Evolutionary conservation across 2,113 vertebrate species (phyloP).

Genomic region (Anhinga rufa): DNA sequence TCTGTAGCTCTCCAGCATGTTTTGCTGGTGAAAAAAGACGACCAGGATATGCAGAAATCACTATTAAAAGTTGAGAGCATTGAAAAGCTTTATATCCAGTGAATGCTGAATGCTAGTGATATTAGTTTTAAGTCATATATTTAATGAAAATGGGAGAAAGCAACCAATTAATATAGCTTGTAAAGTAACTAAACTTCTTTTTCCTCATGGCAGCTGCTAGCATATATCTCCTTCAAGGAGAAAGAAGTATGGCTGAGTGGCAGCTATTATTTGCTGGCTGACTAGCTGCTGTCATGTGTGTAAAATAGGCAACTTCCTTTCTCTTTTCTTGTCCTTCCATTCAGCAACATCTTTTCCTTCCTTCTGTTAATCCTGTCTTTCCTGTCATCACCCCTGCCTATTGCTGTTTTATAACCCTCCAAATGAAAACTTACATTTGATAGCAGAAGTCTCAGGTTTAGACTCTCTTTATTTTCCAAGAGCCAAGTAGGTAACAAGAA

Average conservation of each 20-base stretch:
- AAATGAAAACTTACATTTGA: neutral
- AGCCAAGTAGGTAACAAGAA: neutral
- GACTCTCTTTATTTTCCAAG: neutral
- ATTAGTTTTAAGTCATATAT: neutral
- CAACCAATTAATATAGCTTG: neutral
- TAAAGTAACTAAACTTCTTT: neutral
- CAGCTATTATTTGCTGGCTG: conserved; percentile 25
- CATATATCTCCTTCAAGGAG: neutral
- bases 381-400: neutral
- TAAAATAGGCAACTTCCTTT: neutral
- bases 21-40: neutral
- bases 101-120: neutral
- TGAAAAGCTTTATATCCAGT: neutral
- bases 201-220: neutral
- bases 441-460: neutral
- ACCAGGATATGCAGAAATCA: neutral
- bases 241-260: conserved; percentile 1
- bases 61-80: neutral
- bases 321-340: neutral
- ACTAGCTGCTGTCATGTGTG: neutral
- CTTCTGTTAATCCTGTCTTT: conserved; percentile 24
- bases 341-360: neutral
- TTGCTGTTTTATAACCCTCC: neutral
- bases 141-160: neutral
- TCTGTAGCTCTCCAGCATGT: neutral